phyloP scores from a whole-genome alignment of 2,888 invertebrate genomes.

The Clepsis dumicolana region DNA sequence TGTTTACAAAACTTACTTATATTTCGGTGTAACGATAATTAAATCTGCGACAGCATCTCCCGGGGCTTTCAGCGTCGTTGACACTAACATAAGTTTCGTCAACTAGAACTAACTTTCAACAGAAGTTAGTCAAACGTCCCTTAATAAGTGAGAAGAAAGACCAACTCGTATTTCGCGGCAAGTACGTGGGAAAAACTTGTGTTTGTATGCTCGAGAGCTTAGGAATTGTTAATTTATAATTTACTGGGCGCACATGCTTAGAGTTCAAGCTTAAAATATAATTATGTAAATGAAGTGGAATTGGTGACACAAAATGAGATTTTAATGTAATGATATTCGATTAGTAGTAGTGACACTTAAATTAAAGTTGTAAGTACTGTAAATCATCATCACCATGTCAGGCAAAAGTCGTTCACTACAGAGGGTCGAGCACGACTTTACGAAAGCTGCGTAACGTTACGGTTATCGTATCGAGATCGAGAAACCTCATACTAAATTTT shows the following conservation, averaged over 20 bases:
- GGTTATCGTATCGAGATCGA: no score
- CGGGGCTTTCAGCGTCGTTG: conserved; percentile 37
- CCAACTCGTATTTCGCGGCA: conserved; percentile 32
- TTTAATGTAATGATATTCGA: no score
- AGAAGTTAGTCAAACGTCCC: conserved; percentile 42
- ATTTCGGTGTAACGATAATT: conserved; percentile 38
- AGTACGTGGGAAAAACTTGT: conserved; percentile 36
- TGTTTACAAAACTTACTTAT: conserved; percentile 35
- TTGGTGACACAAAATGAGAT: background rate
- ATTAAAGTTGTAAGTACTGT: no score
- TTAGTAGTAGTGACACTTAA: no score
- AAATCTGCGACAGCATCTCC: conserved; percentile 37
- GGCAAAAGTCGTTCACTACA: no score
- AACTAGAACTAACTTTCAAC: conserved; percentile 40
- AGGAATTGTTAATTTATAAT: conserved; percentile 5
- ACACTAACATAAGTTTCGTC: conserved; percentile 43
- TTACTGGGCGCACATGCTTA: conserved; percentile 1
- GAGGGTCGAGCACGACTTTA: no score
- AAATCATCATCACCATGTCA: no score
- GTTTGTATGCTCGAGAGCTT: conserved; percentile 3
- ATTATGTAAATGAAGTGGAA: background rate
- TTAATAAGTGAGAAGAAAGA: conserved; percentile 41
- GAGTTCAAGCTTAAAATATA: background rate
- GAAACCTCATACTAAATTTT: no score
- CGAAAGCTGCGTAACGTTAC: no score